Conservation (phyloP, 2,888 invertebrate genomes). For the Clostera curtula region DNA sequence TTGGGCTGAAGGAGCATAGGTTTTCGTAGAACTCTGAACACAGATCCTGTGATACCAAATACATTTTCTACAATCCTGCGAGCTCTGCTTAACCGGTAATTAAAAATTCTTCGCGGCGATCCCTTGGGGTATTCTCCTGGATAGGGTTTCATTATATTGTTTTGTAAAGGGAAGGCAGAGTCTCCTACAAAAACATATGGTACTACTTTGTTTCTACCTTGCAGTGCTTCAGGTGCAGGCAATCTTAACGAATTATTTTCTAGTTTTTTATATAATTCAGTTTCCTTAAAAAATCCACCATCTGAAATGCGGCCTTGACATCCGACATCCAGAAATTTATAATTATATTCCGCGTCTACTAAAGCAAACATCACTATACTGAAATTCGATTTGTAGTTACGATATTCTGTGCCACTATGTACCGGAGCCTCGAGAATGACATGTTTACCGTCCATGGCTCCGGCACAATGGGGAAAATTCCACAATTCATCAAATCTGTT, state of each 20-base stretch:
- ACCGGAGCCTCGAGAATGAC: slow-evolving; percentile 18
- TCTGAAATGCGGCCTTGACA: slow-evolving; percentile 10
- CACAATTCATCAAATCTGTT: slow-evolving; percentile 10
- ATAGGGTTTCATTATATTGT: neutral
- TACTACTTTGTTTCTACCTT: neutral
- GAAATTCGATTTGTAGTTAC: slow-evolving; percentile 21
- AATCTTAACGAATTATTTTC: neutral
- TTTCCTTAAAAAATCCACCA: neutral
- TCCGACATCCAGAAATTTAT: slow-evolving; percentile 15
- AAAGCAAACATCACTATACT: slow-evolving; percentile 22
- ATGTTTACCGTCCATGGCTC: slow-evolving; percentile 26
- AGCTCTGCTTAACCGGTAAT: neutral
- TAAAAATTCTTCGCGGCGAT: neutral
- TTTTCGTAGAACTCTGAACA: neutral
- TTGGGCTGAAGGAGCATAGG: neutral
- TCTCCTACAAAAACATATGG: slow-evolving; percentile 1
- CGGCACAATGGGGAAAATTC: slow-evolving; percentile 13
- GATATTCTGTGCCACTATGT: slow-evolving; percentile 13
- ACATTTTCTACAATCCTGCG: neutral
- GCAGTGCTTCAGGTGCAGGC: neutral
- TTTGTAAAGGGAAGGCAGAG: neutral
- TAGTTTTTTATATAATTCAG: neutral
- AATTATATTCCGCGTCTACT: slow-evolving; percentile 25
- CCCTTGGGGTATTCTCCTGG: neutral
- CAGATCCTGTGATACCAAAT: neutral